Base-by-base conservation (phyloP, 2,888 invertebrate species). In the Chrysolina oricalcia region DNA sequence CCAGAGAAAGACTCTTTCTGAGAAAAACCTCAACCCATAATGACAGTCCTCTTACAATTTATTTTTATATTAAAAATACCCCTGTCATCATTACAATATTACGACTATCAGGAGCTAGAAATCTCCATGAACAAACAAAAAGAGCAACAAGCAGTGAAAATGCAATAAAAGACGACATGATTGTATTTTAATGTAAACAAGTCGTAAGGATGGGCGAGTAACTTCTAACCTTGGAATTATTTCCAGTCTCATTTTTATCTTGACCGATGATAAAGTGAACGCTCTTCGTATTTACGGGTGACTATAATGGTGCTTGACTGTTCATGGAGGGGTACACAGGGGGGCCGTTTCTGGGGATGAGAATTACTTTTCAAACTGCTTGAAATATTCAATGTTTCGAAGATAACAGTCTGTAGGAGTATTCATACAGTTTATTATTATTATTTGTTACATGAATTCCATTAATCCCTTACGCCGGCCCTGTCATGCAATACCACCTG, bases 201-300 rank as follows among this genome's bases (percentile, higher is more conserved):
- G 80, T 78, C 80, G 80, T 82, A 80, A 81, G 81, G 82, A 81
- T 81, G 79, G 79, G 79, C 78, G 77, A 80, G 80, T 80, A 78
- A 77, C 79, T 82, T 76, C 80, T 76, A 82, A 78, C 82, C 82
- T 82, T 82, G 82, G 75, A 75, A 78, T 82, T 82, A 82, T 81
- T 81, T 82, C 79, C 79, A 82, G 81, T 72, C 79, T 75, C 76
- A 82, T 81, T 81, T 82, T 81, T 81, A 80, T 80, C 80, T 75
- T 75, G 78, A 67, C 66, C 75, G 80, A 81, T 81, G 81, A 82
- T 81, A 79, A 79, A 81, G 81, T 80, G 77, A 79, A 80, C 75
- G 79, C 78, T 78, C 79, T 78, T 79, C 56, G 69, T 67, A 71
- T 74, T 74, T 71, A 74, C 65, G 70, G 70, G 59, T 35, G 59